These are phyloP conservation scores for Selenia dentaria DNA, from an alignment of 2,888 invertebrate genomes.

Conservation along the genomic window DNA sequence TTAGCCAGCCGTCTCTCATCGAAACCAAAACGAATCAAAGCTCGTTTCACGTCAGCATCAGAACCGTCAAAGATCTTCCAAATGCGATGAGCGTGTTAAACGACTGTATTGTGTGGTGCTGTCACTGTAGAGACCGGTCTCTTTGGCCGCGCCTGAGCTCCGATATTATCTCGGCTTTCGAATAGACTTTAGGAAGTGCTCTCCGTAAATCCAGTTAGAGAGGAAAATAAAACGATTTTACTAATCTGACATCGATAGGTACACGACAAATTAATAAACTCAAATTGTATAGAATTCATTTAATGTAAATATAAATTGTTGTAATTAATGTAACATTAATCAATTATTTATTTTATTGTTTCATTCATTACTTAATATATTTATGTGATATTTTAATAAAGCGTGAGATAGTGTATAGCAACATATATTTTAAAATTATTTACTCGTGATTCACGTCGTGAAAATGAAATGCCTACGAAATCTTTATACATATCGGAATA, in stretches of 20 bases:
- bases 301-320: too few species aligned
- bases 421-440: too few species aligned
- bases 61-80: slow-evolving; percentile 64
- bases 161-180: slow-evolving; percentile 65
- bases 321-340: too few species aligned
- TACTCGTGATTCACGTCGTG: too few species aligned
- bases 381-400: too few species aligned
- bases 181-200: slow-evolving; percentile 63
- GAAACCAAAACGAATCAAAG: slow-evolving; percentile 48
- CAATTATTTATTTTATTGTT: too few species aligned
- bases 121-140: slow-evolving; percentile 68
- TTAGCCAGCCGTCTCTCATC: slow-evolving; percentile 29
- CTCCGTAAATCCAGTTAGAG: slow-evolving; percentile 40
- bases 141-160: slow-evolving; percentile 58
- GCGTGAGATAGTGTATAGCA: too few species aligned
- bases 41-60: slow-evolving; percentile 47
- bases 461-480: too few species aligned
- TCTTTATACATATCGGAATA: too few species aligned
- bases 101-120: slow-evolving; percentile 76
- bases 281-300: too few species aligned
- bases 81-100: slow-evolving; percentile 81
- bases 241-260: slow-evolving; percentile 59
- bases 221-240: slow-evolving; percentile 46
- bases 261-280: slow-evolving; percentile 3
- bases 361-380: too few species aligned